Conservation (phyloP, 2,888 invertebrate genomes). For the Argyresthia goedartella region DNA sequence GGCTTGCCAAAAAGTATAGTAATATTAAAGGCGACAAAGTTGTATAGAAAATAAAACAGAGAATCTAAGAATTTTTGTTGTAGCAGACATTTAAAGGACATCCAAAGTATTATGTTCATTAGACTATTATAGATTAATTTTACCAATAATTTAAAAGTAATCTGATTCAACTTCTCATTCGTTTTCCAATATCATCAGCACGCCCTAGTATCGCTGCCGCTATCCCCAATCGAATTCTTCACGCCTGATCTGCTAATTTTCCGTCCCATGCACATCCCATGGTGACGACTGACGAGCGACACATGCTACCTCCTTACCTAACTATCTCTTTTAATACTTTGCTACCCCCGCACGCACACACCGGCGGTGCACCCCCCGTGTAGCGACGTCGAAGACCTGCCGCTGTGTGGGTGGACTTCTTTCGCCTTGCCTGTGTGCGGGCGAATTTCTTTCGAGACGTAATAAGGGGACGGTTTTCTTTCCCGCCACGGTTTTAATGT, state of each 20-base stretch:
- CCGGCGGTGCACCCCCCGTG: conserved; percentile 34
- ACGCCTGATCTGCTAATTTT: neutral
- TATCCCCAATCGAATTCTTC: too few relatives aligned
- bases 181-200: too few relatives aligned
- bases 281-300: conserved; percentile 5
- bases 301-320: conserved; percentile 29
- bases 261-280: neutral
- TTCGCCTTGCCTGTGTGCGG: conserved; percentile 58
- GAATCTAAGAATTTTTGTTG: too few relatives aligned
- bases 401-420: conserved; percentile 61
- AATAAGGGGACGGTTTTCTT: conserved; percentile 71
- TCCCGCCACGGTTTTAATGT: conserved; percentile 70
- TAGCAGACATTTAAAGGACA: too few relatives aligned
- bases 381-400: conserved; percentile 27
- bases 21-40: too few relatives aligned
- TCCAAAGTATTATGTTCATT: too few relatives aligned
- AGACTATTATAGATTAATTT: too few relatives aligned
- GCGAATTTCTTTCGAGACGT: conserved; percentile 70
- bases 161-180: too few relatives aligned
- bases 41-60: too few relatives aligned
- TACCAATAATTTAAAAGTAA: too few relatives aligned
- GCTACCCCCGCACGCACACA: conserved; percentile 52
- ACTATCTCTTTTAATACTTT: conserved; percentile 70
- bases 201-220: too few relatives aligned
- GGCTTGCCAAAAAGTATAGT: too few relatives aligned